A percentile compares a stretch with the other conserved stretches of the same genome.
Evolutionary conservation across 2,888 invertebrate genomes (phyloP).

Genomic region (Hedychridium roseum): DNA sequence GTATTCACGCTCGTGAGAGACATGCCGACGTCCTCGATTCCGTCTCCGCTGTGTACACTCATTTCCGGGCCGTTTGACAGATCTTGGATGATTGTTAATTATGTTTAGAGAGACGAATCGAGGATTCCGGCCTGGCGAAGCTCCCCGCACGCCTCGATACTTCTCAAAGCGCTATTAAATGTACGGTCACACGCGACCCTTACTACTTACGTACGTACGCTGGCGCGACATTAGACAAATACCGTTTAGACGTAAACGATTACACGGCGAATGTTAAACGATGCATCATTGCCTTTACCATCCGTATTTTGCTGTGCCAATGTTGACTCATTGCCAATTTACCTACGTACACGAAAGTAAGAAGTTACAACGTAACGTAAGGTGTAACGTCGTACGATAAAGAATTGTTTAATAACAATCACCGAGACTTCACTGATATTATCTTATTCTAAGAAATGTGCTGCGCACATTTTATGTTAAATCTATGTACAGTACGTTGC

Average conservation of each 20-base stretch:
- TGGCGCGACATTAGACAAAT: conserved; percentile 47
- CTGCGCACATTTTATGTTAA: too few species aligned
- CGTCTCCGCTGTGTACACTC: conserved; percentile 49
- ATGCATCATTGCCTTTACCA: too few species aligned
- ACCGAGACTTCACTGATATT: too few species aligned
- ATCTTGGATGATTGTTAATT: conserved; percentile 61
- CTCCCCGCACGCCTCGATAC: conserved; percentile 30
- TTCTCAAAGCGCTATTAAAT: conserved; percentile 50
- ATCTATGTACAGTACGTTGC: too few species aligned
- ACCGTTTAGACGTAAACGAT: conserved; percentile 40
- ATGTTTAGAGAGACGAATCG: conserved; percentile 51
- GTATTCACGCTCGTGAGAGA: too few species aligned
- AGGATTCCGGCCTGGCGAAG: conserved; percentile 22
- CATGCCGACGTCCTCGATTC: conserved; percentile 17
- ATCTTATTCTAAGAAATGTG: too few species aligned
- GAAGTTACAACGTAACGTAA: too few species aligned
- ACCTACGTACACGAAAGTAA: too few species aligned
- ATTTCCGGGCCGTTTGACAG: conserved; percentile 59
- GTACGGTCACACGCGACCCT: conserved; percentile 32
- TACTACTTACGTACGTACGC: conserved; percentile 9
- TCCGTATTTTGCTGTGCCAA: too few species aligned
- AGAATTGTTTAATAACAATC: too few species aligned
- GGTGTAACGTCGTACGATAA: too few species aligned
- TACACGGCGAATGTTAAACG: conserved; percentile 40
- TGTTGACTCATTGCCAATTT: too few species aligned